Conservation (phyloP, 2,888 invertebrate genomes). For the Leptinotarsa peninsularis region DNA sequence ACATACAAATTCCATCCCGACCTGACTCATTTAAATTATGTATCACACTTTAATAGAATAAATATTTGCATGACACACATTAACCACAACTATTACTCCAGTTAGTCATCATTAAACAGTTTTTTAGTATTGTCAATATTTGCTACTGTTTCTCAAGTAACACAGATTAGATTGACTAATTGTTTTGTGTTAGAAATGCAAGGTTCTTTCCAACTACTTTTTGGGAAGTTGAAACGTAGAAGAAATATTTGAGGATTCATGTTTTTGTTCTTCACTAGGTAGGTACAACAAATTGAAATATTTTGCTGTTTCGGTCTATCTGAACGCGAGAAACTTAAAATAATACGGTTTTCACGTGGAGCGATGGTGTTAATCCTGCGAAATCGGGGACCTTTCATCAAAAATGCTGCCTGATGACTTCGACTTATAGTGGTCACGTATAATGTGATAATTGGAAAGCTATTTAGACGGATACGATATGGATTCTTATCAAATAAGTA, state of each 20-base stretch:
- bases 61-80: constrained; percentile 39
- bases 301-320: too few relatives aligned
- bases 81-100: constrained; percentile 31
- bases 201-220: neutral
- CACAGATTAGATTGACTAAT: constrained; percentile 21
- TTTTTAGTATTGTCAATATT: constrained; percentile 29
- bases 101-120: constrained; percentile 32
- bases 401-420: too few relatives aligned
- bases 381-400: too few relatives aligned
- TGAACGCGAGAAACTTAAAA: too few relatives aligned
- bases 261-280: too few relatives aligned
- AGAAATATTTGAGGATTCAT: neutral
- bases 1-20: constrained; percentile 17
- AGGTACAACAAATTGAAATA: too few relatives aligned
- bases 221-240: neutral
- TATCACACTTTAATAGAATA: constrained; percentile 28
- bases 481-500: too few relatives aligned
- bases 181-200: constrained; percentile 2
- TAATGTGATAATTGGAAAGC: too few relatives aligned
- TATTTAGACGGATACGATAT: too few relatives aligned
- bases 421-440: too few relatives aligned
- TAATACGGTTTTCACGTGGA: too few relatives aligned
- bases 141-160: constrained; percentile 26
- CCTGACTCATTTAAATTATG: constrained; percentile 30
- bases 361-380: too few relatives aligned